A percentile compares a stretch with the other conserved stretches of the same genome.
Evolutionary conservation across 2,888 invertebrate species (phyloP).

Genomic region (Mimas tiliae): DNA sequence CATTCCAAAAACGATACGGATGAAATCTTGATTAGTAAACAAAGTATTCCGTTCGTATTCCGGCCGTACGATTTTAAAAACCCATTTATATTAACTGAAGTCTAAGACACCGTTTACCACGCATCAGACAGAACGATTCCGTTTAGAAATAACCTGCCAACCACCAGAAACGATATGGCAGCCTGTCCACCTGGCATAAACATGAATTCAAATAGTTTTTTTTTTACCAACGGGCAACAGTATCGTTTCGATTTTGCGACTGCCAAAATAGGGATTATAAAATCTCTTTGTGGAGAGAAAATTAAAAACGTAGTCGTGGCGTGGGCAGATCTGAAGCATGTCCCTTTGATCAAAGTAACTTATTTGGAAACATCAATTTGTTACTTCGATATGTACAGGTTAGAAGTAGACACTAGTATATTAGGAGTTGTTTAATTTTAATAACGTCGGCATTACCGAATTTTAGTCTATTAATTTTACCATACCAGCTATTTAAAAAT

Average conservation of each 20-base stretch:
- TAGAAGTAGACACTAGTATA: too few relatives aligned
- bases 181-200: slow-evolving; percentile 2
- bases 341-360: not conserved
- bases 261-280: slow-evolving; percentile 7
- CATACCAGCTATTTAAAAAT: not conserved
- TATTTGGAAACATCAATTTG: not conserved
- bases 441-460: too few relatives aligned
- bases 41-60: not conserved
- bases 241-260: not conserved
- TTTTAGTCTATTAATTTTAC: not conserved
- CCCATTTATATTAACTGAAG: slow-evolving; percentile 11
- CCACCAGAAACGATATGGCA: slow-evolving; percentile 19
- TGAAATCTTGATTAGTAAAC: not conserved
- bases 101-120: slow-evolving; percentile 2
- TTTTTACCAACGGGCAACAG: not conserved
- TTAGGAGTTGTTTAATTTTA: not conserved
- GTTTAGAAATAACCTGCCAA: not conserved
- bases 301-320: not conserved
- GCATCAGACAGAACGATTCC: slow-evolving; percentile 1
- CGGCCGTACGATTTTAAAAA: slow-evolving; percentile 8
- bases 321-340: not conserved
- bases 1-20: not conserved
- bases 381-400: not conserved
- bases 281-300: not conserved
- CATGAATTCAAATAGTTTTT: slow-evolving; percentile 13